These are phyloP conservation scores for Forbesichthys agassizii DNA, from an alignment of 2,113 vertebrate species.

Conservation along the genomic window DNA sequence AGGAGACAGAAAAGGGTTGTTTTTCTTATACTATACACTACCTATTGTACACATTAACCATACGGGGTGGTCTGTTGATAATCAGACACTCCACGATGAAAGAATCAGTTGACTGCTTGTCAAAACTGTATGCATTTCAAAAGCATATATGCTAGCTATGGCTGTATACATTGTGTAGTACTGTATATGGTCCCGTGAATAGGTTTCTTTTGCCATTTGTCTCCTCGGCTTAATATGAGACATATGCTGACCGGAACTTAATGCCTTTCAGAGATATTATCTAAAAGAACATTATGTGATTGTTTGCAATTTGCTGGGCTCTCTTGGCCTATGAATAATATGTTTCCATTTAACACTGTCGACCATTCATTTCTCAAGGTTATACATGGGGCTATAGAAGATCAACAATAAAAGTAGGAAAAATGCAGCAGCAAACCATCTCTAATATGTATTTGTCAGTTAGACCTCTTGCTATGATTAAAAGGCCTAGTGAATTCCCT, in stretches of 20 bases:
- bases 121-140: slow-evolving; percentile 31
- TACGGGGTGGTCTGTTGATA: slow-evolving; percentile 26
- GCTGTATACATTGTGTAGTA: slow-evolving; percentile 8
- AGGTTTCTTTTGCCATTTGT: slow-evolving; percentile 48
- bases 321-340: slow-evolving; percentile 68
- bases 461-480: slow-evolving; percentile 72
- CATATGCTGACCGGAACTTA: slow-evolving; percentile 65
- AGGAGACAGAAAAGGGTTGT: slow-evolving; percentile 1
- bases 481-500: slow-evolving; percentile 72
- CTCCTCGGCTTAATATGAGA: slow-evolving; percentile 55
- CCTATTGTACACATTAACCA: no score
- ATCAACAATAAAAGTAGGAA: slow-evolving; percentile 69
- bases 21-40: slow-evolving; percentile 26
- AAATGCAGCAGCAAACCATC: slow-evolving; percentile 62
- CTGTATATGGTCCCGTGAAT: slow-evolving; percentile 37
- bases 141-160: slow-evolving; percentile 19
- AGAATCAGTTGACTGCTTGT: slow-evolving; percentile 52
- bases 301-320: slow-evolving; percentile 66
- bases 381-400: slow-evolving; percentile 69
- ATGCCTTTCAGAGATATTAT: slow-evolving; percentile 74
- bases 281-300: slow-evolving; percentile 72
- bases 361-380: slow-evolving; percentile 71
- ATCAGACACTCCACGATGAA: slow-evolving; percentile 30
- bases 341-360: slow-evolving; percentile 66
- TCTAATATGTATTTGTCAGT: slow-evolving; percentile 77